Evolutionary conservation across 2,113 vertebrate species (phyloP), one percentile per base, ranked within the genome.

Genomic region (Micromys minutus): DNA sequence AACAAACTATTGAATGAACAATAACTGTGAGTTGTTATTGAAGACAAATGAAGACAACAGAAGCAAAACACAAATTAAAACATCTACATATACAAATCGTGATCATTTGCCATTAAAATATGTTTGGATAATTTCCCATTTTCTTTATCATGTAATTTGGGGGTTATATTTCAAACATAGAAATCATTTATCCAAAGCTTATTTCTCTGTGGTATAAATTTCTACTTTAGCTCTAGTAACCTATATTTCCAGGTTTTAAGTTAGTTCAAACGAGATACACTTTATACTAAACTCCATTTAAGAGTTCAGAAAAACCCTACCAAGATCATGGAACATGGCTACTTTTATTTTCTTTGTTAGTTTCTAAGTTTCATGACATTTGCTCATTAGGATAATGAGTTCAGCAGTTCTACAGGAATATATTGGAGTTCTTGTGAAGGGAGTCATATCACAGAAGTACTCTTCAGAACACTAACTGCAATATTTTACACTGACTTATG

Each of bases 381-480:
- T 16, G 34, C 94, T 97, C 94, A 94, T 98, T 97, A 97, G 88
- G 81, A 84, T 97, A 97, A 97, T 89, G 83, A 96, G 95, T 94
- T 95, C 89, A 87, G 63, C 59, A 92, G 81, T 94, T 96, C 57
- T 63, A 80, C 71, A 83, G 90, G 88, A 93, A 89, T 92, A 88
- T 84, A 92, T 97, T 93, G 94, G 86, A 92, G 91, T 90, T 97
- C 69, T 65, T 72, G 88, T 91, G 42, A 97, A 93, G 83, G 55
- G 69, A 96, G 81, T 96, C 93, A 96, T 39, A 74, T 67, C 84
- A 96, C 92, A 92, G 79, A 96, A 97, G 83, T 94, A 93, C 52
- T 95, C 72, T 89, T 97, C 83, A 96, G 89, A 96, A 84, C 87
- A 94, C 79, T 95, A 92, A 93, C 91, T 95, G 71, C 63, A 89